Conservation (phyloP, 2,888 invertebrate species). For the Dicycla oo region DNA sequence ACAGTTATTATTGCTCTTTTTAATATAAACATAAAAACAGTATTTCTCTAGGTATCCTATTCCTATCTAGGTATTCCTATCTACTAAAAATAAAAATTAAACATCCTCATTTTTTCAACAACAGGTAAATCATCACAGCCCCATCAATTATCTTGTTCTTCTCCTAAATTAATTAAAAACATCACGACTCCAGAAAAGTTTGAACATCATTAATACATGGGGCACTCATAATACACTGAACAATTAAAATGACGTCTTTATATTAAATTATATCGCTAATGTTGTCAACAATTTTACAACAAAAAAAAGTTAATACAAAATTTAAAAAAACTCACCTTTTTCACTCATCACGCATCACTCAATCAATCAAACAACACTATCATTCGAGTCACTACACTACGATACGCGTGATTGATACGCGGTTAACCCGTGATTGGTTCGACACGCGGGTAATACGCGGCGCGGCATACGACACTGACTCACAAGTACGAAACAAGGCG, state of each 20-base stretch:
- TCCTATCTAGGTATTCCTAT: too few species aligned
- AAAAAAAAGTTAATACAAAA: neutral
- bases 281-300: neutral
- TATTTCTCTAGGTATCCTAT: neutral
- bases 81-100: neutral
- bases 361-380: conserved; percentile 56
- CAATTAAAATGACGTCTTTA: conserved; percentile 32
- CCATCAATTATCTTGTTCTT: conserved; percentile 27
- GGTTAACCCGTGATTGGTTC: conserved; percentile 43
- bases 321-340: conserved; percentile 45
- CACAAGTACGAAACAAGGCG: conserved; percentile 70
- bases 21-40: neutral
- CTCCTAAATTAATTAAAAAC: conserved; percentile 36
- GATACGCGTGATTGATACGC: conserved; percentile 58
- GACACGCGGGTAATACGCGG: conserved; percentile 63
- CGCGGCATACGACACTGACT: conserved; percentile 77
- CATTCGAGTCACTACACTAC: conserved; percentile 56
- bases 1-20: neutral
- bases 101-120: neutral
- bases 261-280: conserved; percentile 25
- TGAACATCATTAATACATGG: conserved; percentile 30
- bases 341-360: conserved; percentile 56
- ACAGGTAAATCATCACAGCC: neutral
- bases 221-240: conserved; percentile 10
- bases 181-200: conserved; percentile 13